phyloP scores from a whole-genome alignment of 1,140 invertebrate genomes.

The Euura saliciscinereae region DNA sequence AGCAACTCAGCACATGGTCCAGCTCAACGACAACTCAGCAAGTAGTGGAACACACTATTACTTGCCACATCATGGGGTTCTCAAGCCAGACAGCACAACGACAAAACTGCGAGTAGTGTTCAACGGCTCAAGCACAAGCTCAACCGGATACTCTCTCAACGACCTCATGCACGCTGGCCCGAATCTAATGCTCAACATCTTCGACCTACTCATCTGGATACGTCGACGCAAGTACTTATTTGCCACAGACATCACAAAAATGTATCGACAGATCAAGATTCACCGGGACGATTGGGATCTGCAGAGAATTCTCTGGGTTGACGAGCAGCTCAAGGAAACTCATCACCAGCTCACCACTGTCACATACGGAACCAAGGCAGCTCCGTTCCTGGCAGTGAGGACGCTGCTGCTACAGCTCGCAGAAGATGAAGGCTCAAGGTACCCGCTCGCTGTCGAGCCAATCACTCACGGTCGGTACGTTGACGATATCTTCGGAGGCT shows the following conservation, averaged over 20 bases:
- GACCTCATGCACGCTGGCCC: background rate
- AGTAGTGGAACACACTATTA: background rate
- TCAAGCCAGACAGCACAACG: background rate
- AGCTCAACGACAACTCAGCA: background rate
- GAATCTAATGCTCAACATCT: background rate
- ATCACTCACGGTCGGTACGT: constrained; percentile 27
- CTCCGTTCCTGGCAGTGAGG: constrained; percentile 22
- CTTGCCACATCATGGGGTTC: constrained; percentile 8
- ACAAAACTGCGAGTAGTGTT: too few relatives aligned
- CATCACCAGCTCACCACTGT: constrained; percentile 32
- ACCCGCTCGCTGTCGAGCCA: constrained; percentile 21
- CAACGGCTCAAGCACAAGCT: background rate
- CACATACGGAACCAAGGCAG: constrained; percentile 32
- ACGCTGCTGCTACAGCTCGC: too few relatives aligned
- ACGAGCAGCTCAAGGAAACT: background rate
- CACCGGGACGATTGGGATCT: background rate
- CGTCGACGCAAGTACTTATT: too few relatives aligned
- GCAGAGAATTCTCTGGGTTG: background rate
- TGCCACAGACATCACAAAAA: too few relatives aligned
- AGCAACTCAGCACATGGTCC: constrained; percentile 21
- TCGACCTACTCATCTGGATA: background rate
- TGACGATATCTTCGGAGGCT: background rate
- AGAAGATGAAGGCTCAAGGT: background rate
- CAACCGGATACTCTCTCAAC: background rate
- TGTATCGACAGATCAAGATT: too few relatives aligned